Conservation (phyloP, 2,797 vertebrate species). For the Coregonus sp. region DNA sequence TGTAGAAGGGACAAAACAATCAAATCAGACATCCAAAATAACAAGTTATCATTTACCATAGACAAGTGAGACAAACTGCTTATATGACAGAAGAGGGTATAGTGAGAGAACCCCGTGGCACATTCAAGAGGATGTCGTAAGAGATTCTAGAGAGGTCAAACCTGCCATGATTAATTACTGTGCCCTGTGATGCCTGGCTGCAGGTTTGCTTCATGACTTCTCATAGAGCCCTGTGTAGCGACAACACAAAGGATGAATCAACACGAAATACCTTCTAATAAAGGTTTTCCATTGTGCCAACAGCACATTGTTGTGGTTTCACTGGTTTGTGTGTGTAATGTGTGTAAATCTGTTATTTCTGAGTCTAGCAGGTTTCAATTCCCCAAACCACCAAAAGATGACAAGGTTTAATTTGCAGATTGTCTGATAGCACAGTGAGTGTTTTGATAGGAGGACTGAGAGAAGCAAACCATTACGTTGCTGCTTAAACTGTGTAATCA, state of each 20-base stretch:
- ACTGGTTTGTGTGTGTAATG: slow-evolving; percentile 23
- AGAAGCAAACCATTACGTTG: not conserved
- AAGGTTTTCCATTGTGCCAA: slow-evolving; percentile 20
- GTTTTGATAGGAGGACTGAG: not conserved
- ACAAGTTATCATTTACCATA: no score
- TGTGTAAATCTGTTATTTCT: slow-evolving; percentile 32
- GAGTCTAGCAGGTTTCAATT: not conserved
- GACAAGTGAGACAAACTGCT: not conserved
- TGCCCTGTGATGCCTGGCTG: slow-evolving; percentile 39
- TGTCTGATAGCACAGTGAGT: not conserved
- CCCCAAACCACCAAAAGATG: not conserved
- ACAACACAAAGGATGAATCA: slow-evolving; percentile 52
- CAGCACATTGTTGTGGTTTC: not conserved
- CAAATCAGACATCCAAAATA: not conserved
- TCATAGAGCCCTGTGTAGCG: slow-evolving; percentile 1
- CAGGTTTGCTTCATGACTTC: slow-evolving; percentile 39
- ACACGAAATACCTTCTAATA: slow-evolving; percentile 38
- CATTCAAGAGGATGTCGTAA: slow-evolving; percentile 9
- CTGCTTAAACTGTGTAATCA: not conserved
- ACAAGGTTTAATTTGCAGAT: not conserved
- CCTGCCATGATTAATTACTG: slow-evolving; percentile 25
- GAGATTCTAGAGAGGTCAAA: slow-evolving; percentile 58
- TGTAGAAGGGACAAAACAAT: not conserved
- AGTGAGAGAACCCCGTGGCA: slow-evolving; percentile 47
- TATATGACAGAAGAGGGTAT: slow-evolving; percentile 29